A percentile compares a stretch with the other conserved stretches of the same genome.
Evolutionary conservation across 2,113 vertebrate species (phyloP).

Genomic region (Lampris incognitus): DNA sequence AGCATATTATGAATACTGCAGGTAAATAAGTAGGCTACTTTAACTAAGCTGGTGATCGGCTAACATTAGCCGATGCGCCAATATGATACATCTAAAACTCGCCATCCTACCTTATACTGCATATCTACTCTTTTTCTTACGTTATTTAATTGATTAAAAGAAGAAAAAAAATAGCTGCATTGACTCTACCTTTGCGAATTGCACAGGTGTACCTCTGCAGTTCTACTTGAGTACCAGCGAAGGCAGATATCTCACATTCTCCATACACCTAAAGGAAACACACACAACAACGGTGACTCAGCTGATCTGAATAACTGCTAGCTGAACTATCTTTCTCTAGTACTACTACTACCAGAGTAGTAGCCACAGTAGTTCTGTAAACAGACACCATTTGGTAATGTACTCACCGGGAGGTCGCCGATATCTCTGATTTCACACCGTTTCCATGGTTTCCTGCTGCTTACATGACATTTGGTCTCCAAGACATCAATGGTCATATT

Average conservation of each 20-base stretch:
- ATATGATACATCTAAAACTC: too few relatives aligned
- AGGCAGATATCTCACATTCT: slow-evolving; percentile 59
- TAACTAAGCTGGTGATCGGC: too few relatives aligned
- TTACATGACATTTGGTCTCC: slow-evolving; percentile 67
- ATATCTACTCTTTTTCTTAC: too few relatives aligned
- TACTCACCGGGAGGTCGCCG: slow-evolving; percentile 56
- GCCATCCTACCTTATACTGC: too few relatives aligned
- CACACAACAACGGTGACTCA: neutral
- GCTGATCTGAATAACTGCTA: too few relatives aligned
- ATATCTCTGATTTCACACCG: slow-evolving; percentile 54
- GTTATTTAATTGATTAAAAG: too few relatives aligned
- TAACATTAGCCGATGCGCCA: too few relatives aligned
- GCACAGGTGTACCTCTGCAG: slow-evolving; percentile 66
- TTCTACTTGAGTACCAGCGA: slow-evolving; percentile 30
- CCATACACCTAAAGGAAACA: slow-evolving; percentile 63
- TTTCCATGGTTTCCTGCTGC: slow-evolving; percentile 70
- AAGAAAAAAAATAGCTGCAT: neutral
- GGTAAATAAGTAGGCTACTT: too few relatives aligned
- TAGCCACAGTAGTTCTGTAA: neutral
- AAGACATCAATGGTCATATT: slow-evolving; percentile 64
- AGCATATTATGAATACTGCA: too few relatives aligned
- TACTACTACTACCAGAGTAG: too few relatives aligned
- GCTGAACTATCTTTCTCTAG: too few relatives aligned
- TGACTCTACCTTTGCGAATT: slow-evolving; percentile 58
- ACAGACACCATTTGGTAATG: neutral